Percentiles rank a stretch among this genome's conserved stretches.
Evolutionary conservation across 2,113 vertebrate species (phyloP).

Genomic region (Callospermophilus lateralis): DNA sequence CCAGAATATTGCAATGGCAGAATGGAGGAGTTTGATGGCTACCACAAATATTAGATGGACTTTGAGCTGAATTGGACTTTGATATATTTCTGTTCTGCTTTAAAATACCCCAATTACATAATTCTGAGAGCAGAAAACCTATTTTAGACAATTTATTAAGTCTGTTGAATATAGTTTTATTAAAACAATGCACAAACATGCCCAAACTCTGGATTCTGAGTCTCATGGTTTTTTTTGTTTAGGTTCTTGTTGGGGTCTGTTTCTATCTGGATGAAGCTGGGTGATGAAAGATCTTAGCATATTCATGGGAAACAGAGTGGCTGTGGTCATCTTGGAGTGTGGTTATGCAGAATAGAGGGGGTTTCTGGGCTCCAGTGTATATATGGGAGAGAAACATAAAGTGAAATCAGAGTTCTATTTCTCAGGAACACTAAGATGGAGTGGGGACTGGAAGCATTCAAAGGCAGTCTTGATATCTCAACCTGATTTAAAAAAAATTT

Average conservation of each 20-base stretch:
- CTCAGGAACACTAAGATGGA: background rate
- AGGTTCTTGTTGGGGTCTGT: background rate
- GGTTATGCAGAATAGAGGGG: background rate
- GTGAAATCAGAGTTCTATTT: background rate
- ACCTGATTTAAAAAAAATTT: background rate
- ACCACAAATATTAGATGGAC: background rate
- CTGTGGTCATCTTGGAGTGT: background rate
- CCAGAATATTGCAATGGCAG: background rate
- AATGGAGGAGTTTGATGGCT: background rate
- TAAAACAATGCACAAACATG: slow-evolving; percentile 43
- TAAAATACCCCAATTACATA: background rate
- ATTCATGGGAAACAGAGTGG: background rate
- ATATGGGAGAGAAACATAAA: background rate
- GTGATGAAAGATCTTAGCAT: background rate
- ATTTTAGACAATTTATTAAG: slow-evolving; percentile 41
- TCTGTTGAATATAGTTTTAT: background rate
- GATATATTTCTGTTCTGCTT: slow-evolving; percentile 52
- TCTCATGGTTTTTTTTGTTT: slow-evolving; percentile 3
- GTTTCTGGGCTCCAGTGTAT: background rate
- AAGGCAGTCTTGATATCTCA: background rate
- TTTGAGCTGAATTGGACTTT: background rate
- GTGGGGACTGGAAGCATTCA: background rate
- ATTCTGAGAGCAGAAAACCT: background rate
- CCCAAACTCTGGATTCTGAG: background rate
- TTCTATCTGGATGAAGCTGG: background rate